A percentile compares a stretch with the other conserved stretches of the same genome.
Evolutionary conservation across 2,888 invertebrate species (phyloP).

Genomic region (Beris morrisii): DNA sequence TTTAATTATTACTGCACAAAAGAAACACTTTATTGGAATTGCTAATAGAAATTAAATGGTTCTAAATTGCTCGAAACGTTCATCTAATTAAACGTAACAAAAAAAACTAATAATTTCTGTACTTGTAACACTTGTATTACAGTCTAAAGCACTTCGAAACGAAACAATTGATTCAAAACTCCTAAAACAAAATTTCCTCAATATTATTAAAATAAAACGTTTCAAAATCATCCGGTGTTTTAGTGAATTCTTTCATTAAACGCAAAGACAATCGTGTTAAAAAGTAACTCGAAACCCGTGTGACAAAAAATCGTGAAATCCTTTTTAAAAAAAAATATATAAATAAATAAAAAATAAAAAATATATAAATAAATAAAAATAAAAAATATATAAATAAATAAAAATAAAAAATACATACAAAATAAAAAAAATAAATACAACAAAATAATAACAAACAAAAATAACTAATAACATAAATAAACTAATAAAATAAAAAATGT

Average conservation of each 20-base stretch:
- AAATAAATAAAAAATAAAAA: constrained; percentile 37
- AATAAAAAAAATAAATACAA: not conserved
- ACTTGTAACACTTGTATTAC: too few species aligned
- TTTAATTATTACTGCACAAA: too few species aligned
- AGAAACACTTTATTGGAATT: too few species aligned
- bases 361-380: constrained; percentile 58
- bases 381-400: constrained; percentile 38
- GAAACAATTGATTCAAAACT: not conserved
- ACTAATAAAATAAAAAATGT: not conserved
- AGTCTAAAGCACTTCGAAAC: too few species aligned
- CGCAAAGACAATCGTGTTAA: constrained; percentile 36
- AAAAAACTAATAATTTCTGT: too few species aligned
- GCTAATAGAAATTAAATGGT: too few species aligned
- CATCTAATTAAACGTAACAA: too few species aligned
- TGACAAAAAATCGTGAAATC: constrained; percentile 22
- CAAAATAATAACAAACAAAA: constrained; percentile 5
- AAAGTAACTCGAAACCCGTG: constrained; percentile 35
- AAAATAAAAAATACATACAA: not conserved
- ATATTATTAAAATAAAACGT: not conserved
- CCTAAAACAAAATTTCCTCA: constrained; percentile 5
- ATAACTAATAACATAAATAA: not conserved
- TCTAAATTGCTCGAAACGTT: too few species aligned
- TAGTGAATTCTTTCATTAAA: constrained; percentile 30
- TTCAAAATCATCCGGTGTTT: constrained; percentile 24
- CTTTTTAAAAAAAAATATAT: constrained; percentile 31